Evolutionary conservation across 2,113 vertebrate species (phyloP).

Genomic region (Brachypteracias leptosomus): DNA sequence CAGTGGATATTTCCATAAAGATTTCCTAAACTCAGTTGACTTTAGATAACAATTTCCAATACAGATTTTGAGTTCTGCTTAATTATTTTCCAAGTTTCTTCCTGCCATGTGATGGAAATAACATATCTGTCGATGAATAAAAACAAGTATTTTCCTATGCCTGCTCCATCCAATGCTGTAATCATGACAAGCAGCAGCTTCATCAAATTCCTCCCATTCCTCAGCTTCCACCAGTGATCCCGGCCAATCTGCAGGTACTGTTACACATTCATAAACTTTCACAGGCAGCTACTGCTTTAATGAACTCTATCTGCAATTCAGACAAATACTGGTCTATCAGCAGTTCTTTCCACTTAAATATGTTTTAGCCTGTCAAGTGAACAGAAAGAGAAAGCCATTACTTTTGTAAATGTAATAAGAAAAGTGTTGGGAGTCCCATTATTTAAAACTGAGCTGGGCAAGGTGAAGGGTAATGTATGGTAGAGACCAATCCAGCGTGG

Average conservation of each 20-base stretch:
- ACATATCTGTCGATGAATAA: fast-evolving
- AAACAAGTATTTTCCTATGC: background rate
- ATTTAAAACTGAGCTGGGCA: background rate
- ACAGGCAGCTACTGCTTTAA: background rate
- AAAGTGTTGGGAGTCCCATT: background rate
- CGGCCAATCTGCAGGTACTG: background rate
- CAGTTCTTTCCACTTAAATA: background rate
- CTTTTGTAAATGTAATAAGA: constrained; percentile 12
- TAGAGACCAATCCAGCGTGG: background rate
- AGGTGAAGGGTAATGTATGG: background rate
- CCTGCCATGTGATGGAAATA: background rate
- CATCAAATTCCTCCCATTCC: background rate
- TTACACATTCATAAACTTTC: background rate
- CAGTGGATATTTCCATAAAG: background rate
- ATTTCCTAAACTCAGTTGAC: background rate
- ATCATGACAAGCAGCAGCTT: background rate
- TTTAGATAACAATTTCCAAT: background rate
- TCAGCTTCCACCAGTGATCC: background rate
- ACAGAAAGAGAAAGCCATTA: constrained; percentile 13
- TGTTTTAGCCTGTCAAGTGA: background rate
- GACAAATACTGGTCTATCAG: background rate
- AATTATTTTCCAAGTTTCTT: background rate
- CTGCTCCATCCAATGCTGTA: background rate
- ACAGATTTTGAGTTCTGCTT: background rate
- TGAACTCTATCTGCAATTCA: background rate